A percentile compares a stretch with the other conserved stretches of the same genome.
Conservation (phyloP, 2,797 vertebrate genomes). For the Macropodus opercularis region DNA sequence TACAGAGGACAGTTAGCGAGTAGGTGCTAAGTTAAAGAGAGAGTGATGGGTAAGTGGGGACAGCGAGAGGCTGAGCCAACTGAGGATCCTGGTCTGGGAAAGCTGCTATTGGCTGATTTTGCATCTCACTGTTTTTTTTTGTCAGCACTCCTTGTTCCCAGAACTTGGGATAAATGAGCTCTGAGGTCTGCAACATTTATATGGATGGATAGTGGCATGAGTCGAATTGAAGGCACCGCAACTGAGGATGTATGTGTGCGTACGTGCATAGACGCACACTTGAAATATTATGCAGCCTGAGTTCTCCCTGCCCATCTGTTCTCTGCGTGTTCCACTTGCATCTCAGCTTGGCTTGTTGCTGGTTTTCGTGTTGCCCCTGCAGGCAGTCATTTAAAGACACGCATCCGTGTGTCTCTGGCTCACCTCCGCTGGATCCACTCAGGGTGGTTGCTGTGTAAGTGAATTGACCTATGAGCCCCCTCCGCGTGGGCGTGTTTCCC, state of each 20-base stretch:
- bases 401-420: conserved; percentile 57
- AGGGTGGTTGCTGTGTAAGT: conserved; percentile 63
- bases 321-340: conserved; percentile 53
- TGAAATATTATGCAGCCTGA: conserved; percentile 51
- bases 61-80: neutral
- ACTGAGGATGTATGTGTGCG: neutral
- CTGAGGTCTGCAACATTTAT: conserved; percentile 37
- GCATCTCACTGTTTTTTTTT: conserved; percentile 17
- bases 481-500: conserved; percentile 66
- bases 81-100: conserved; percentile 13
- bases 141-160: conserved; percentile 5
- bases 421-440: conserved; percentile 60
- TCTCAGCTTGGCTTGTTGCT: conserved; percentile 64
- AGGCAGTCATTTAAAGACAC: conserved; percentile 72
- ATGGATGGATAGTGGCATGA: conserved; percentile 7
- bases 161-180: conserved; percentile 17
- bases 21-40: conserved; percentile 25
- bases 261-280: conserved; percentile 21
- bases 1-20: conserved; percentile 24
- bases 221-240: conserved; percentile 14
- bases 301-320: conserved; percentile 66
- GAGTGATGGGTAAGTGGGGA: neutral
- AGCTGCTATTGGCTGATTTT: conserved; percentile 32
- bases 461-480: conserved; percentile 68
- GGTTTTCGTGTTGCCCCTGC: conserved; percentile 56